phyloP scores from a whole-genome alignment of 2,888 invertebrate species.

The Fragum sueziense region DNA sequence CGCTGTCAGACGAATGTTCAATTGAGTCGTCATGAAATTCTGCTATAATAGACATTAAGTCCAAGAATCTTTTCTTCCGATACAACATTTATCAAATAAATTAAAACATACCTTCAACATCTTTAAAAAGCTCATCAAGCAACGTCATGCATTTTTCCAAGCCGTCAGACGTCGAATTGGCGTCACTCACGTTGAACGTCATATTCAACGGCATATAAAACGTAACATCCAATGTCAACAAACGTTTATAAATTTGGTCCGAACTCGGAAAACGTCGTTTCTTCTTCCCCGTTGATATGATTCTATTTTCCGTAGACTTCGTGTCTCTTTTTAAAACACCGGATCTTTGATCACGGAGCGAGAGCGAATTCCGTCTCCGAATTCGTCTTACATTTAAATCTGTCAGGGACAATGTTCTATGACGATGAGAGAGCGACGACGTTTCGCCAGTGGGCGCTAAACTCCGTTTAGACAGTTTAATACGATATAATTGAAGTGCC shows the following conservation, averaged over 20 bases:
- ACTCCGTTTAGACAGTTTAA: constrained; percentile 22
- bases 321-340: constrained; percentile 12
- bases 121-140: neutral
- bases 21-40: too few relatives aligned
- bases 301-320: neutral
- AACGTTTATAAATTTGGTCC: constrained; percentile 2
- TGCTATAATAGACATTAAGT: too few relatives aligned
- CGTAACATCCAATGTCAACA: neutral
- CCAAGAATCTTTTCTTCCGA: too few relatives aligned
- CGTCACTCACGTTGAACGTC: constrained; percentile 1
- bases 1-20: too few relatives aligned
- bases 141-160: constrained; percentile 19
- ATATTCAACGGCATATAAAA: constrained; percentile 19
- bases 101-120: neutral
- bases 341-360: neutral
- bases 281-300: neutral
- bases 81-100: too few relatives aligned
- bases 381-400: neutral
- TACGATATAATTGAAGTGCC: constrained; percentile 10
- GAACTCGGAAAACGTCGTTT: neutral
- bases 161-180: constrained; percentile 6
- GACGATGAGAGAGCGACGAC: neutral
- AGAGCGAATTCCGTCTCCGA: neutral
- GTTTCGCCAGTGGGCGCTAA: neutral
- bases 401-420: neutral